Conservation (phyloP, 2,113 vertebrate genomes). For the Cephalopterus ornatus region DNA sequence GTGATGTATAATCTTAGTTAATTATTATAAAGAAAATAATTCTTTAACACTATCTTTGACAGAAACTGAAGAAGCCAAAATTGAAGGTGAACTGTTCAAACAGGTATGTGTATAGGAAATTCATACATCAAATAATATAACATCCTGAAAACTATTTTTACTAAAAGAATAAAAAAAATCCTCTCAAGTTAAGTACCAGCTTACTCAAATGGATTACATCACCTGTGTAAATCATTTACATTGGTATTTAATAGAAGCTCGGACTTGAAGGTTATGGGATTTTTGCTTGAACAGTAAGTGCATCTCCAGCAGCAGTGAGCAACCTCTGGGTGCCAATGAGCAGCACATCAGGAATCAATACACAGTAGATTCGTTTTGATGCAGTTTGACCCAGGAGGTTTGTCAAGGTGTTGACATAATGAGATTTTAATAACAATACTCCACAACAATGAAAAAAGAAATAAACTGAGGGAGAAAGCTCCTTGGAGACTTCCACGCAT, state of each 20-base stretch:
- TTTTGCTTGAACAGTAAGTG: neutral
- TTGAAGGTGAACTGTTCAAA: neutral
- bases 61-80: neutral
- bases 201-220: neutral
- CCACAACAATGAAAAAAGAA: neutral
- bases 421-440: neutral
- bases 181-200: neutral
- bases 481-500: neutral
- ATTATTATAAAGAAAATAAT: neutral
- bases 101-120: neutral
- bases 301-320: neutral
- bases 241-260: neutral
- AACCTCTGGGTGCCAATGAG: neutral
- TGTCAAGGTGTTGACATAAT: neutral
- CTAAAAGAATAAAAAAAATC: neutral
- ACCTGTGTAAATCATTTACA: neutral
- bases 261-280: neutral
- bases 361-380: neutral
- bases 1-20: neutral
- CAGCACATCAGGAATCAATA: fast-evolving
- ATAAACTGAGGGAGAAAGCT: neutral
- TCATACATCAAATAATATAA: neutral
- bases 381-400: neutral
- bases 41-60: neutral
- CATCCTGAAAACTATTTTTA: neutral